Conservation (phyloP, 2,113 vertebrate species). For the Labeo rohita region DNA sequence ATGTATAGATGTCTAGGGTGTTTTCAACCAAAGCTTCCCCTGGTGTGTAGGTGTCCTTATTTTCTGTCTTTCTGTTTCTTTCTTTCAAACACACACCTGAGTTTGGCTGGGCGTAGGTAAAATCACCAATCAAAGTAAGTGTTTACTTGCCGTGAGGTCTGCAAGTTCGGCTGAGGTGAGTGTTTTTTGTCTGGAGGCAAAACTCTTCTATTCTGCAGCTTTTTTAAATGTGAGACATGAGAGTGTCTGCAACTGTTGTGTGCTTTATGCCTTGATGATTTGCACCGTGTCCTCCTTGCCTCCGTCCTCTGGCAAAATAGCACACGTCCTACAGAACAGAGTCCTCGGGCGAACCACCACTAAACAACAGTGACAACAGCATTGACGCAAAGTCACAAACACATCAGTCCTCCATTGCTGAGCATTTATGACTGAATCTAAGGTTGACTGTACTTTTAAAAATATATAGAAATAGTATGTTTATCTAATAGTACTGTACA, state of each 20-base stretch:
- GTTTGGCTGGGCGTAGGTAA: background rate
- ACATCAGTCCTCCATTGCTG: background rate
- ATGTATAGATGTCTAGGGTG: background rate
- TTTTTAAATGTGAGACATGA: conserved; percentile 15
- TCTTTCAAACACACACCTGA: background rate
- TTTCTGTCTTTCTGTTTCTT: background rate
- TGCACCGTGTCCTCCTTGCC: conserved; percentile 36
- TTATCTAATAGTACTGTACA: background rate
- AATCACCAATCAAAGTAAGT: background rate
- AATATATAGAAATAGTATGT: background rate
- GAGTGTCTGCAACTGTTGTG: background rate
- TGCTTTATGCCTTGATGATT: conserved; percentile 33
- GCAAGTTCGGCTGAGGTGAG: conserved; percentile 32
- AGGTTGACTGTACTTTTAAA: background rate
- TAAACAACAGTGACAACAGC: background rate
- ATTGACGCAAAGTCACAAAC: conserved; percentile 16
- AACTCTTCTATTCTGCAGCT: conserved; percentile 33
- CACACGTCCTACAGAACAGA: conserved; percentile 12
- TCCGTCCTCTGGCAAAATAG: conserved; percentile 15
- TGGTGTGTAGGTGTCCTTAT: background rate
- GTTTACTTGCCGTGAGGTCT: background rate
- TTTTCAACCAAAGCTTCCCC: background rate
- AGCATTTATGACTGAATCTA: background rate
- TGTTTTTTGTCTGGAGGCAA: conserved; percentile 26
- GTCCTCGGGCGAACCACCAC: background rate